A percentile compares a stretch with the other conserved stretches of the same genome.
These are phyloP conservation scores for Poeciliopsis presidionis DNA, from an alignment of 2,797 vertebrate species.

Conservation along the genomic window DNA sequence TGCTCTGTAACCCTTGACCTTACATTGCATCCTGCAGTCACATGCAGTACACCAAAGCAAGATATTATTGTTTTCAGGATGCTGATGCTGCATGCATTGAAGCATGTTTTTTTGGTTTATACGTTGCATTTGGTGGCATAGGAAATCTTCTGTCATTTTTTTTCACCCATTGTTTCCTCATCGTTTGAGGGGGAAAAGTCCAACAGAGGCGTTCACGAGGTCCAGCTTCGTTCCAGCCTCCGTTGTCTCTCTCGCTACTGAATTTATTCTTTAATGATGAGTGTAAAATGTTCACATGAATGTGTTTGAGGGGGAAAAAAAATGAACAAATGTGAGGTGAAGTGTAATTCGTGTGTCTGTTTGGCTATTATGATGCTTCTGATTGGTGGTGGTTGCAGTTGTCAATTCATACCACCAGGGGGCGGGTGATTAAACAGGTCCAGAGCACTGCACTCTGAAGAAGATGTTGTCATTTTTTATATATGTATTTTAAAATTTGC, in stretches of 20 bases:
- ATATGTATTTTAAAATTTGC: conserved; percentile 39
- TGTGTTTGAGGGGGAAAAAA: conserved; percentile 36
- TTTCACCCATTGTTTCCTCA: conserved; percentile 22
- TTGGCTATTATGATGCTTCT: conserved; percentile 74
- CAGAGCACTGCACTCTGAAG: conserved; percentile 63
- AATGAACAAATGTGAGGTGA: conserved; percentile 45
- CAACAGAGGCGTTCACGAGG: conserved; percentile 28
- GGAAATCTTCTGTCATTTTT: conserved; percentile 7
- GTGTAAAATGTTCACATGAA: conserved; percentile 64
- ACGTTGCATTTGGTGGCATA: conserved; percentile 50
- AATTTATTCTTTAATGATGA: conserved; percentile 73
- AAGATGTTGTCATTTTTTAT: conserved; percentile 54
- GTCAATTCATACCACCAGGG: conserved; percentile 45
- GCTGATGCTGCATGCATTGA: conserved; percentile 15
- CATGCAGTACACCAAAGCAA: conserved; percentile 13
- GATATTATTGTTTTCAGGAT: conserved; percentile 5
- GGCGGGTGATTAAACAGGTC: conserved; percentile 65
- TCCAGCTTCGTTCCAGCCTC: conserved; percentile 32
- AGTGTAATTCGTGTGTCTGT: conserved; percentile 42
- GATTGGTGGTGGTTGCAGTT: conserved; percentile 42
- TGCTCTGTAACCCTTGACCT: conserved; percentile 2
- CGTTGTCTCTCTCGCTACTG: conserved; percentile 14
- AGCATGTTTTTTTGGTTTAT: conserved; percentile 24
- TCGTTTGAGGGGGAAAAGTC: conserved; percentile 10
- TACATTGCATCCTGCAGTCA: conserved; percentile 14